These are phyloP conservation scores for Cavia aperea DNA, from an alignment of 2,113 vertebrate genomes.

Conservation along the genomic window DNA sequence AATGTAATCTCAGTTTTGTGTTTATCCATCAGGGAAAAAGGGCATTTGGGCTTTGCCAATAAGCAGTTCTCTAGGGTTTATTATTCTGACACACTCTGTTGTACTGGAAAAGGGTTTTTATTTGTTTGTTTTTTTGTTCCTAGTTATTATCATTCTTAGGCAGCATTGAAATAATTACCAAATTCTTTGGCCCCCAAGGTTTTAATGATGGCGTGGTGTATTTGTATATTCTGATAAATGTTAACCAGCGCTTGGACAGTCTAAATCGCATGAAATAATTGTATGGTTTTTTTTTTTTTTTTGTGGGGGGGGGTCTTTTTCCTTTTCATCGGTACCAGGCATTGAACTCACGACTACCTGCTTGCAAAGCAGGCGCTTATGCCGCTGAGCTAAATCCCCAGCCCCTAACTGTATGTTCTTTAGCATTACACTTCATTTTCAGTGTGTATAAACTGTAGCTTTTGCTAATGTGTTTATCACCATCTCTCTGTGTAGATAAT, in stretches of 20 bases:
- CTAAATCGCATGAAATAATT: not conserved
- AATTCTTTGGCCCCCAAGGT: not conserved
- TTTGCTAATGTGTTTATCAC: not conserved
- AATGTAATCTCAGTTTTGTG: conserved; percentile 32
- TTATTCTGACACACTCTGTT: not conserved
- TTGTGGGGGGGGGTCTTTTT: no score
- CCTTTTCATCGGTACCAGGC: no score
- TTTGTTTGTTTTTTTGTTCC: not conserved
- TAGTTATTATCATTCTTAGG: not conserved
- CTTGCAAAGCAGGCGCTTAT: no score
- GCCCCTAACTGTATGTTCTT: not conserved
- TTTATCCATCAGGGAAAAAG: not conserved
- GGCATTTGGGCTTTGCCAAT: not conserved
- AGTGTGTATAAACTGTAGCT: not conserved
- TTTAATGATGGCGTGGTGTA: not conserved
- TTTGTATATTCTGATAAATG: conserved; percentile 8
- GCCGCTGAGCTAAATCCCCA: no score
- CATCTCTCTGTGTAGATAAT: not conserved
- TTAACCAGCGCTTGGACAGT: not conserved
- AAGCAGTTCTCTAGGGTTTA: not conserved
- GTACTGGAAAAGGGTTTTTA: not conserved
- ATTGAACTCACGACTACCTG: no score
- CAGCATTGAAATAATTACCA: not conserved
- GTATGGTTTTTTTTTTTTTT: not conserved
- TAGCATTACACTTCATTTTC: not conserved